phyloP scores from a whole-genome alignment of 2,113 vertebrate species.

The Acanthochromis polyacanthus region DNA sequence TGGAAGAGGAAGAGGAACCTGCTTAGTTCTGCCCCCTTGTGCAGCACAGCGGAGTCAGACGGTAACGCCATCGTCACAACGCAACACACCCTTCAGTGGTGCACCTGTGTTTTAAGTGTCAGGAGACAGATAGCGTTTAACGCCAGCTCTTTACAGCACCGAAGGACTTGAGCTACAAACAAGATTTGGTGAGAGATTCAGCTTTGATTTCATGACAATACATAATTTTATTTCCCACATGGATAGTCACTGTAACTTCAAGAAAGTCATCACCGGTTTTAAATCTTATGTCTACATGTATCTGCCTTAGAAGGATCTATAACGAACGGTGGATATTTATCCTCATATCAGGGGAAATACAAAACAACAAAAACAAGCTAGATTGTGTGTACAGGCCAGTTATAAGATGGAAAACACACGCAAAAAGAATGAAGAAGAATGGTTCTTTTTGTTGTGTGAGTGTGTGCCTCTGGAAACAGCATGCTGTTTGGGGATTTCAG shows the following conservation, averaged over 20 bases:
- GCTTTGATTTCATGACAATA: conserved; percentile 46
- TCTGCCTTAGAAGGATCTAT: background rate
- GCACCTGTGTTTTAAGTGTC: conserved; percentile 63
- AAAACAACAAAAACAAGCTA: background rate
- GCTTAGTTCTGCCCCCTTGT: background rate
- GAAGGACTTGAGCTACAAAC: background rate
- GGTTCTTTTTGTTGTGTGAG: conserved; percentile 4
- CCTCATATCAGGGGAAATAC: background rate
- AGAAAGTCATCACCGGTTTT: background rate
- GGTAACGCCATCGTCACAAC: conserved; percentile 13
- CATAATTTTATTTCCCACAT: background rate
- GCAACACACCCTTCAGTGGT: conserved; percentile 50
- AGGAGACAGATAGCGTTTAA: conserved; percentile 12
- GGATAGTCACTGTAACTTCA: background rate
- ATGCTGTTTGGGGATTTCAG: conserved; percentile 15
- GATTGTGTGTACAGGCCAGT: too few species aligned
- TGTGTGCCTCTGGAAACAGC: conserved; percentile 26
- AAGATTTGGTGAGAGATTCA: conserved; percentile 58
- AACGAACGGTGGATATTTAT: background rate
- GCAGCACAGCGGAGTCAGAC: background rate
- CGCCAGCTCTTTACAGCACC: background rate
- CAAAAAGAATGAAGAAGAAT: too few species aligned
- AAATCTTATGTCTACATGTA: background rate
- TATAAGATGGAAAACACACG: too few species aligned
- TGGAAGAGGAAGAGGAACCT: background rate